Conservation (phyloP, 2,113 vertebrate genomes). For the Laticauda laticaudata region DNA sequence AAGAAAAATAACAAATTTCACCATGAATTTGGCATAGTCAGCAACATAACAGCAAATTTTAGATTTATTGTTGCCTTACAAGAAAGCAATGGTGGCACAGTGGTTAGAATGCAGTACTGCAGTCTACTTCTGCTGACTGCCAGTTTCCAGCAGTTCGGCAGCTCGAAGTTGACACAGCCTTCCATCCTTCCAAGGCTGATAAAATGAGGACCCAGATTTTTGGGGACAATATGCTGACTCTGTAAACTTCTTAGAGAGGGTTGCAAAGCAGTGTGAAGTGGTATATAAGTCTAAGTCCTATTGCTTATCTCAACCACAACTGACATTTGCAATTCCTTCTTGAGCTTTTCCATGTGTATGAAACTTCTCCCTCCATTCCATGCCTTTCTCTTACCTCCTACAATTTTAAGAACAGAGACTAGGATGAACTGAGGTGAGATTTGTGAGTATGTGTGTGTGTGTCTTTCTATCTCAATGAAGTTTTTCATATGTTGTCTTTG, state of each 20-base stretch:
- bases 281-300: too few relatives aligned
- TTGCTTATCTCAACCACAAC: fast-evolving
- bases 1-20: neutral
- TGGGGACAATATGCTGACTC: too few relatives aligned
- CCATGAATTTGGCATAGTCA: neutral
- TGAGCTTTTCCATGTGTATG: neutral
- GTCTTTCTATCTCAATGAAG: neutral
- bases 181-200: too few relatives aligned
- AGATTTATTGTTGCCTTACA: too few relatives aligned
- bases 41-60: neutral
- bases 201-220: too few relatives aligned
- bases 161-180: too few relatives aligned
- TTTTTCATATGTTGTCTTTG: neutral
- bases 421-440: neutral
- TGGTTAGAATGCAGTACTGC: too few relatives aligned
- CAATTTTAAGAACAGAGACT: neutral
- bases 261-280: too few relatives aligned
- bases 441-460: neutral
- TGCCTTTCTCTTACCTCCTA: fast-evolving
- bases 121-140: too few relatives aligned
- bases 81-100: too few relatives aligned
- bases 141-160: too few relatives aligned
- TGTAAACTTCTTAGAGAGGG: too few relatives aligned
- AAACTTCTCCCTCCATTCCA: neutral
- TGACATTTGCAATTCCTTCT: neutral